Base-by-base conservation (phyloP, 2,797 vertebrate species). In the Geotria australis region DNA sequence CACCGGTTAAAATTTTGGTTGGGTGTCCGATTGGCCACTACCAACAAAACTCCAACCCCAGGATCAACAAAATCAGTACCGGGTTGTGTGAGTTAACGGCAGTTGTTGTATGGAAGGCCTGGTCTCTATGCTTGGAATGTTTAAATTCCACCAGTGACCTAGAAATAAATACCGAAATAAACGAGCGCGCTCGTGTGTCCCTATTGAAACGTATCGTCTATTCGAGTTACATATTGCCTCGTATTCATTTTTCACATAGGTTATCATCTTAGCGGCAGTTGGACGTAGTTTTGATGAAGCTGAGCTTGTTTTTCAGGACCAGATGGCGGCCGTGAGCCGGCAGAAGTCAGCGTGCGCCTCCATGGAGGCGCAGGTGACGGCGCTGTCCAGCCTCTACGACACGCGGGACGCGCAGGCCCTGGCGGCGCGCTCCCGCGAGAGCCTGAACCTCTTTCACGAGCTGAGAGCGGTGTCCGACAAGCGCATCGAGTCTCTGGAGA, bases 371-470 rank as follows among this genome's bases (percentile, higher is more conserved):
- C 77, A 71, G 45, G 67, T 77, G 49, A 66, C 69, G 2, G 74
- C 68, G 47, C 58, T 95, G 38, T 66, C 73, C 46, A 65, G 68
- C 47, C 72, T 70, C 60, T 80, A 77, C 57, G 66, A 66, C 38
- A 66, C 66, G 0, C 77, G 79, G 59, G 84, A 83, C 61, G 71
- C 76, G 24, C 75, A 75, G 58, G 64, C 67, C 47, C 72, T 96
- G 47, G 75, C 78, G 60, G 71, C 65, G 64, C 80, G 77, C 67
- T 72, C 65, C 3, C 78, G 80, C 60, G 81, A 86, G 66, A 84
- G 80, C 64, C 66, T 83, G 48, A 83, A 83, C 63, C 74, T 81
- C 7, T 78, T 83, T 3, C 69, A 65, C 60, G 83, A 94, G 65
- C 77, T 79, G 57, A 71, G 69, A 62, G 76, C 76, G 62, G 75